These are phyloP conservation scores for Eciton burchellii DNA, from an alignment of 1,140 invertebrate species.

Conservation along the genomic window DNA sequence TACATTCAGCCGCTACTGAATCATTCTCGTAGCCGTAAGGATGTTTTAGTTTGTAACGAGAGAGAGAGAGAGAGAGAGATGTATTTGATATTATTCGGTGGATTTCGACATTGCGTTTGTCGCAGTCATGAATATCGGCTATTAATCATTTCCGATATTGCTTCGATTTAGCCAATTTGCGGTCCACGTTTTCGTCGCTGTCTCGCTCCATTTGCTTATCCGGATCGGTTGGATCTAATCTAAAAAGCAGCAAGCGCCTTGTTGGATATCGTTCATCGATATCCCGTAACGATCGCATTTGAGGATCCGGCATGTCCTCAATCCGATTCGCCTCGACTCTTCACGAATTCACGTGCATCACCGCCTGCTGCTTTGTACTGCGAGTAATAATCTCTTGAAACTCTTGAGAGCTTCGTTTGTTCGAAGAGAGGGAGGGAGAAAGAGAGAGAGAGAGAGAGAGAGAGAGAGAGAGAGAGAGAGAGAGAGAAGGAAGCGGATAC, in stretches of 20 bases:
- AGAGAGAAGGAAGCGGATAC: no score
- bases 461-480: no score
- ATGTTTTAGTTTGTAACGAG: background rate
- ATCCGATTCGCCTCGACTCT: no score
- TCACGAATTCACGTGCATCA: no score
- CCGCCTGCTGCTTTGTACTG: no score
- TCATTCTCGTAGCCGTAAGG: background rate
- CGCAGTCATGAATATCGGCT: background rate
- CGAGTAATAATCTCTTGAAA: no score
- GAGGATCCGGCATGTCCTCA: background rate
- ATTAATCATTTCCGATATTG: conserved; percentile 17
- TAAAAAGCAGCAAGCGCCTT: background rate
- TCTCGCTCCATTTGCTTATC: background rate
- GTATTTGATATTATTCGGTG: background rate
- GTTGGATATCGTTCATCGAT: conserved; percentile 9
- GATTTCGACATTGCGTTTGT: background rate
- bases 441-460: no score
- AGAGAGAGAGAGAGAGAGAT: no score
- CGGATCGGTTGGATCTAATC: conserved; percentile 13
- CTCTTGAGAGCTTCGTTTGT: no score
- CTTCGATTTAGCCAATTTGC: background rate
- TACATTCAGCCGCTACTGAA: background rate
- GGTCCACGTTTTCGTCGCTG: background rate
- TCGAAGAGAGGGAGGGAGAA: no score
- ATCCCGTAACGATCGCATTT: background rate